Conservation (phyloP, 2,113 vertebrate genomes). For the Bombycilla garrulus region DNA sequence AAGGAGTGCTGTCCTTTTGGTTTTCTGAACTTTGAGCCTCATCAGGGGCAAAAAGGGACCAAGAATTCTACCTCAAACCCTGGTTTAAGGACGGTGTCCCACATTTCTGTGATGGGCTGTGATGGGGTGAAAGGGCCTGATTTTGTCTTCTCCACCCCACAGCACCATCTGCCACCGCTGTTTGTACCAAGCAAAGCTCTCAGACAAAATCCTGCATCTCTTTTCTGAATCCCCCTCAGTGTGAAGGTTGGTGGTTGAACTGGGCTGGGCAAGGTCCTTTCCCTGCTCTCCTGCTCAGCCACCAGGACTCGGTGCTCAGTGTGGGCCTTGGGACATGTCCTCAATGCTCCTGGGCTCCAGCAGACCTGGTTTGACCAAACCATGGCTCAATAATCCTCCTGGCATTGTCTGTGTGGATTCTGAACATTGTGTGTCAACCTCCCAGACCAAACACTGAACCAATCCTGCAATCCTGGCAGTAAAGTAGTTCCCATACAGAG, state of each 20-base stretch:
- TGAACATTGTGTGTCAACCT: background rate
- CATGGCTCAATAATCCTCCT: accelerated
- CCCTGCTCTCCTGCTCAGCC: background rate
- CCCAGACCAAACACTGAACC: background rate
- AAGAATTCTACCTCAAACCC: background rate
- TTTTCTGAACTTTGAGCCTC: background rate
- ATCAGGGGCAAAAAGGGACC: background rate
- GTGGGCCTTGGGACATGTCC: accelerated
- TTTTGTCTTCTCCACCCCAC: background rate
- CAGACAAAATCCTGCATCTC: background rate
- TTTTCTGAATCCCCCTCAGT: background rate
- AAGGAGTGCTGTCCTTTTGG: accelerated
- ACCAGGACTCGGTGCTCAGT: accelerated
- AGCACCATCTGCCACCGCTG: accelerated
- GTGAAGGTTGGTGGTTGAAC: no score
- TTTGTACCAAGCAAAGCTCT: no score
- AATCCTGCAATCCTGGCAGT: background rate
- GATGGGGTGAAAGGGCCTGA: background rate
- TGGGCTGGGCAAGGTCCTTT: background rate
- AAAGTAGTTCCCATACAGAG: background rate
- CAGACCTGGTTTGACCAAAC: accelerated
- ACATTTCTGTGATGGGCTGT: background rate
- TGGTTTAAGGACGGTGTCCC: background rate
- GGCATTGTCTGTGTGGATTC: no score
- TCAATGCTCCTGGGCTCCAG: accelerated